Conservation (phyloP, 2,888 invertebrate species). For the Sinhomidia bicolor region DNA sequence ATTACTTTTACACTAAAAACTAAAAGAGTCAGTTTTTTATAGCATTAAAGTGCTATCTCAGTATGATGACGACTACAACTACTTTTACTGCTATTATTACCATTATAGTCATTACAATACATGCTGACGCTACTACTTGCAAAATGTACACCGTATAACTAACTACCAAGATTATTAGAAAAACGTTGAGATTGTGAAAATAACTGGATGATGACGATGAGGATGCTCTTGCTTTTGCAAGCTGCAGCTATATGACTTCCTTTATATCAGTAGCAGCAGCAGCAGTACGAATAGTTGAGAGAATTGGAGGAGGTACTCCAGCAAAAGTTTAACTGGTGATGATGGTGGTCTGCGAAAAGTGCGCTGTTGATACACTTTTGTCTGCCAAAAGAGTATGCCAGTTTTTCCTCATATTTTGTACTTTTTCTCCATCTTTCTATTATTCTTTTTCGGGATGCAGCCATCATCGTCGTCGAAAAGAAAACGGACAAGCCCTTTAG, state of each 20-base stretch:
- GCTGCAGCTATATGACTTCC: conserved; percentile 56
- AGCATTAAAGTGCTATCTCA: conserved; percentile 40
- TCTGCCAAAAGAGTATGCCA: background rate
- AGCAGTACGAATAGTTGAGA: no score
- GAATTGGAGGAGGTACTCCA: conserved; percentile 9
- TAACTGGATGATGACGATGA: conserved; percentile 22
- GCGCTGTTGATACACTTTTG: conserved; percentile 32
- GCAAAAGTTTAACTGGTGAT: conserved; percentile 7
- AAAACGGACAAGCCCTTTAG: conserved; percentile 4
- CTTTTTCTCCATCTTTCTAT: background rate
- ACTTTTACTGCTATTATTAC: background rate
- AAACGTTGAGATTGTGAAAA: conserved; percentile 46
- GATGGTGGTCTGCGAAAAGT: conserved; percentile 5
- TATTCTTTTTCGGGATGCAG: background rate
- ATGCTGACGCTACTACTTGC: background rate
- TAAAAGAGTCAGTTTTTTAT: conserved; percentile 28
- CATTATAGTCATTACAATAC: conserved; percentile 4
- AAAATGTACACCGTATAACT: no score
- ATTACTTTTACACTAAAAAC: conserved; percentile 11
- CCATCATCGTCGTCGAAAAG: conserved; percentile 20
- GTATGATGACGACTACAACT: background rate
- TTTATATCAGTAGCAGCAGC: background rate
- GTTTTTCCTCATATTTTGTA: background rate
- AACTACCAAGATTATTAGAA: conserved; percentile 18
- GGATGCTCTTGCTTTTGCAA: conserved; percentile 34